These are phyloP conservation scores for Drosophila mimica DNA, from an alignment of 2,888 invertebrate species.

Conservation along the genomic window DNA sequence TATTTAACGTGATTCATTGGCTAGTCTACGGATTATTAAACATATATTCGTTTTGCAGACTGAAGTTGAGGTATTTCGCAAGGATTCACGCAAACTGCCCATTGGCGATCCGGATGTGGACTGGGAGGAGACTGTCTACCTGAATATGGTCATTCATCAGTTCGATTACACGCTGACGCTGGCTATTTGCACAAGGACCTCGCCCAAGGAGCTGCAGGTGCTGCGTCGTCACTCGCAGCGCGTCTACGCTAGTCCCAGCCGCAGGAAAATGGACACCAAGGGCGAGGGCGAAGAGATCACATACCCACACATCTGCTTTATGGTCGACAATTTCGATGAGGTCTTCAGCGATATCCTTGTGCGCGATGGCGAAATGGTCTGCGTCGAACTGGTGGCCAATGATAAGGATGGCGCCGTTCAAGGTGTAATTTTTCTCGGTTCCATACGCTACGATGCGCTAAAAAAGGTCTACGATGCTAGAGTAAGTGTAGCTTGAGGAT, in stretches of 20 bases:
- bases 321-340: slow-evolving; percentile 99
- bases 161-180: slow-evolving; percentile 98
- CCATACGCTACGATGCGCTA: slow-evolving; percentile 98
- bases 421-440: slow-evolving; percentile 98
- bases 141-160: slow-evolving; percentile 99
- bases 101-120: slow-evolving; percentile 98
- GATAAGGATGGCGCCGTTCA: slow-evolving; percentile 94
- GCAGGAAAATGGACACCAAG: slow-evolving; percentile 98
- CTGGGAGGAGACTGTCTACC: slow-evolving; percentile 99
- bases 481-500: slow-evolving; percentile 87
- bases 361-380: slow-evolving; percentile 99
- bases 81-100: slow-evolving; percentile 98
- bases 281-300: slow-evolving; percentile 99
- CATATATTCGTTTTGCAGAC: slow-evolving; percentile 87
- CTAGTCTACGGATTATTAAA: background rate
- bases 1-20: background rate
- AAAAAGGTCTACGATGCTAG: slow-evolving; percentile 98
- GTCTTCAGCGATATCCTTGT: slow-evolving; percentile 98
- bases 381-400: slow-evolving; percentile 97
- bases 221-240: slow-evolving; percentile 95
- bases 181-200: slow-evolving; percentile 98
- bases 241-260: slow-evolving; percentile 98
- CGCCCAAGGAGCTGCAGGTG: slow-evolving; percentile 98
- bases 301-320: slow-evolving; percentile 99
- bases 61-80: slow-evolving; percentile 98